Conservation (phyloP, 2,797 vertebrate genomes). For the Scomberomorus guttatus region DNA sequence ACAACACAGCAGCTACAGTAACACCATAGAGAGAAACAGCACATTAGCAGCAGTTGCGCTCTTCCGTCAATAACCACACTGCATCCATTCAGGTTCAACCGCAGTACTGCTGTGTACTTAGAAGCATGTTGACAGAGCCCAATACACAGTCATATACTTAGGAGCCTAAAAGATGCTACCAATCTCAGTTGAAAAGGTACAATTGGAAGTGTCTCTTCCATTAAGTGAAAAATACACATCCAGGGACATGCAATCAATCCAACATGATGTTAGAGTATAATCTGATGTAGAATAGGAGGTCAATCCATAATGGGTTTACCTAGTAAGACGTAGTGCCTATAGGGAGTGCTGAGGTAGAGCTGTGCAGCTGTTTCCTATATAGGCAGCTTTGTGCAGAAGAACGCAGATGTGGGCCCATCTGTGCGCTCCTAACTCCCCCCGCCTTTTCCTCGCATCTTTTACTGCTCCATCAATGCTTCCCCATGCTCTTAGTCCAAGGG, state of each 20-base stretch:
- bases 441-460: conserved; percentile 13
- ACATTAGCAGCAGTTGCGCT: not conserved
- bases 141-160: not conserved
- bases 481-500: not conserved
- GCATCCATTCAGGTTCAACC: not conserved
- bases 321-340: not conserved
- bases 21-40: not conserved
- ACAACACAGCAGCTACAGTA: not conserved
- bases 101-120: not conserved
- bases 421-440: conserved; percentile 14
- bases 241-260: too few relatives aligned
- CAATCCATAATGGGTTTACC: not conserved
- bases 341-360: conserved; percentile 1
- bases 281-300: not conserved
- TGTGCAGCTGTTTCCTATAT: conserved; percentile 39
- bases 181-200: not conserved
- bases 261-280: not conserved
- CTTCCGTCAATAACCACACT: not conserved
- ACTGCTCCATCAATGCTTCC: conserved; percentile 19
- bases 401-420: conserved; percentile 55
- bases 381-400: conserved; percentile 11
- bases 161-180: not conserved
- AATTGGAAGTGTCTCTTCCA: not conserved
- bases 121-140: not conserved
- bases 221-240: not conserved